phyloP scores from a whole-genome alignment of 2,113 vertebrate genomes.

The Pollachius pollachius region DNA sequence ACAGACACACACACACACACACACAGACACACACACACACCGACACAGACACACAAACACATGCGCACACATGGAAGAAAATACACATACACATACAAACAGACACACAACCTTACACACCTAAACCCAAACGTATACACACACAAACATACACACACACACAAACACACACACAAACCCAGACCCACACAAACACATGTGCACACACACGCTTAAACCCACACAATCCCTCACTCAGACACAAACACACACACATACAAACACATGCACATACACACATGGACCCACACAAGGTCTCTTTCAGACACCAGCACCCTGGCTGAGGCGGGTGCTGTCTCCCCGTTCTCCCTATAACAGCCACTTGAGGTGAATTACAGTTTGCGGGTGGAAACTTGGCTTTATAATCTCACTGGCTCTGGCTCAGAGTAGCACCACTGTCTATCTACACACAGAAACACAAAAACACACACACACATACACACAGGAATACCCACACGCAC shows the following conservation, averaged over 20 bases:
- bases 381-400: slow-evolving; percentile 76
- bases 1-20: not conserved
- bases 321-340: slow-evolving; percentile 52
- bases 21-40: slow-evolving; percentile 15
- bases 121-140: too few relatives aligned
- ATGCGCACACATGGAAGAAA: too few relatives aligned
- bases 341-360: slow-evolving; percentile 58
- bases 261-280: slow-evolving; percentile 34
- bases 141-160: slow-evolving; percentile 6
- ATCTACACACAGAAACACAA: not conserved
- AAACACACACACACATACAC: too few relatives aligned
- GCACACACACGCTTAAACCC: slow-evolving; percentile 13
- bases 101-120: not conserved
- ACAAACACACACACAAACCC: slow-evolving; percentile 6
- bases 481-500: not conserved
- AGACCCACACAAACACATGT: slow-evolving; percentile 7
- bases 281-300: not conserved
- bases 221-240: slow-evolving; percentile 1
- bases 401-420: slow-evolving; percentile 59
- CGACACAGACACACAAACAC: not conserved
- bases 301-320: slow-evolving; percentile 36
- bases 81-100: not conserved
- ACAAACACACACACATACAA: slow-evolving; percentile 1
- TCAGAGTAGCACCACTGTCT: slow-evolving; percentile 72
- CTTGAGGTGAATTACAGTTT: slow-evolving; percentile 79